These are phyloP conservation scores for Phrynocephalus vlangalii DNA, from an alignment of 2,797 vertebrate species.

Conservation along the genomic window DNA sequence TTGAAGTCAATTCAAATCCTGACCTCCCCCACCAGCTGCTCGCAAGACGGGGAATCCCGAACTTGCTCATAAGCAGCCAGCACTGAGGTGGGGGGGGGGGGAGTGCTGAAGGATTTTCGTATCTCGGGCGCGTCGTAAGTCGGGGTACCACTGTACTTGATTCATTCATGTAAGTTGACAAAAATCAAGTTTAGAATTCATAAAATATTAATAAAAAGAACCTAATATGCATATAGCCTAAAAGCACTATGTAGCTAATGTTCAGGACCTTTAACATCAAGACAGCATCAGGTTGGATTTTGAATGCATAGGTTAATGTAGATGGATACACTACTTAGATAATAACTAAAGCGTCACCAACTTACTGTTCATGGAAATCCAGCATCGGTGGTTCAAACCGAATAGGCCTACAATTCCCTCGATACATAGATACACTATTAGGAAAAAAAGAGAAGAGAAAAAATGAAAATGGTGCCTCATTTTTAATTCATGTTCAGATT, in stretches of 20 bases:
- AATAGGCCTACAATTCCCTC: conserved; percentile 95
- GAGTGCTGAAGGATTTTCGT: too few relatives aligned
- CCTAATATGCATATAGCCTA: not conserved
- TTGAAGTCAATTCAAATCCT: too few relatives aligned
- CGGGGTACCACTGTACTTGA: too few relatives aligned
- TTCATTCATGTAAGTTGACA: too few relatives aligned
- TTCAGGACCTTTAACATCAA: not conserved
- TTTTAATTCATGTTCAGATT: not conserved
- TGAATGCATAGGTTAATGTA: not conserved
- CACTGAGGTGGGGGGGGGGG: too few relatives aligned
- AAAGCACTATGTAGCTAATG: not conserved
- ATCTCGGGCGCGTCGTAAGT: too few relatives aligned
- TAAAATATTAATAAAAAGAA: not conserved
- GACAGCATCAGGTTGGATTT: rapidly evolving
- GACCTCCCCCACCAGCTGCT: too few relatives aligned
- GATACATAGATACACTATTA: conserved; percentile 88
- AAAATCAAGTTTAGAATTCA: too few relatives aligned
- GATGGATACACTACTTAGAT: not conserved
- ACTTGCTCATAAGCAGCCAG: too few relatives aligned
- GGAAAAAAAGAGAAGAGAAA: conserved; percentile 57
- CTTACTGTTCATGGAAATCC: conserved; percentile 99
- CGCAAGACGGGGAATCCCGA: too few relatives aligned
- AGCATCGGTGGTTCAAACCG: conserved; percentile 98
- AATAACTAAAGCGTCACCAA: conserved; percentile 51
- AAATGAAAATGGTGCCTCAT: not conserved